Percentiles rank a stretch among this genome's conserved stretches.
Conservation (phyloP, 2,797 vertebrate genomes). For the Anisognathus igniventris region DNA sequence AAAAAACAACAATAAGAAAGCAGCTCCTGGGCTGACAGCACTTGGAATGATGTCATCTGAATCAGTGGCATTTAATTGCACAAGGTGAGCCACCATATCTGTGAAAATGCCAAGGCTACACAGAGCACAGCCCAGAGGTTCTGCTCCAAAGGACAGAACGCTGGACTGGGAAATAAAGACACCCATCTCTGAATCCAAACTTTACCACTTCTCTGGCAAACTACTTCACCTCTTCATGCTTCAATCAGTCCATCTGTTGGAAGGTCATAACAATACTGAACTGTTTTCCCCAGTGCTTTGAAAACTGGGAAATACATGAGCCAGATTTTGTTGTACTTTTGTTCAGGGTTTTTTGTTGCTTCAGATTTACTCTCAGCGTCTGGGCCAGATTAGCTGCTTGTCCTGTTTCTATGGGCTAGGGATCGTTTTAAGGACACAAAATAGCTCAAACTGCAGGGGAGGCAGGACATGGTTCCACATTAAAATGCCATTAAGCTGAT, state of each 20-base stretch:
- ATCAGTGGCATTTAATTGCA: background rate
- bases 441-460: background rate
- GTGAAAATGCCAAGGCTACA: background rate
- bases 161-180: background rate
- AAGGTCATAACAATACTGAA: background rate
- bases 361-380: background rate
- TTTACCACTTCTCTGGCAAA: background rate
- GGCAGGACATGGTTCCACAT: background rate
- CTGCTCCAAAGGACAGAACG: background rate
- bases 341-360: background rate
- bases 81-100: background rate
- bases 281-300: background rate
- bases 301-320: background rate
- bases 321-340: background rate
- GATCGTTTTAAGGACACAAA: background rate
- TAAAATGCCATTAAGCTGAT: background rate
- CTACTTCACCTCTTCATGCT: background rate
- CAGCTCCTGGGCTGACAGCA: background rate
- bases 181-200: background rate
- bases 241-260: background rate
- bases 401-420: background rate
- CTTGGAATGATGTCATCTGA: background rate
- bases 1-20: background rate
- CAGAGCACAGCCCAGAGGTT: background rate
- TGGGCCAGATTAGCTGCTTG: background rate